A percentile compares a stretch with the other conserved stretches of the same genome.
Conservation (phyloP, 2,888 invertebrate species). For the Exocentrus adspersus region DNA sequence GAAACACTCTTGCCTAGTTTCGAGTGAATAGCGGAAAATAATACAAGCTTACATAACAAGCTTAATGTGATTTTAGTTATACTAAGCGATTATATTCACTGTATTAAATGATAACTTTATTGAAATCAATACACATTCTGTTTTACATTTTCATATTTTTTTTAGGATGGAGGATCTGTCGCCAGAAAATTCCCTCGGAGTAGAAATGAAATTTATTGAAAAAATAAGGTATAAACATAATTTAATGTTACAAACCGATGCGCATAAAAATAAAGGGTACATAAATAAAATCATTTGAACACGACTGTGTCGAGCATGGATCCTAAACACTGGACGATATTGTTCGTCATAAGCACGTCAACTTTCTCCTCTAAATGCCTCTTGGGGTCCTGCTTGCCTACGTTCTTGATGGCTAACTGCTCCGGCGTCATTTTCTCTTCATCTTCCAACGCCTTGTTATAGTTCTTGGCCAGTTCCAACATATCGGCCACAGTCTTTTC, state of each 20-base stretch:
- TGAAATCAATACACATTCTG: too few relatives aligned
- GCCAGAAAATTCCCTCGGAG: not conserved
- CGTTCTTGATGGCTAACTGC: conserved; percentile 98
- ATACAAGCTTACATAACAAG: too few relatives aligned
- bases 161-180: not conserved
- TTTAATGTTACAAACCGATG: conserved; percentile 15
- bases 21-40: too few relatives aligned
- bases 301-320: conserved; percentile 95
- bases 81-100: too few relatives aligned
- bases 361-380: conserved; percentile 99
- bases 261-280: conserved; percentile 3
- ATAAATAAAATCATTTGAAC: conserved; percentile 74
- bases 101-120: too few relatives aligned
- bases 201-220: conserved; percentile 26
- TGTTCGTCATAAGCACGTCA: conserved; percentile 94
- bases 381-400: conserved; percentile 99
- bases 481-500: conserved; percentile 95
- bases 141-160: not conserved
- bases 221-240: conserved; percentile 22
- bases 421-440: conserved; percentile 99
- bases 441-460: conserved; percentile 91
- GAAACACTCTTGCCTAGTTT: too few relatives aligned
- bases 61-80: too few relatives aligned
- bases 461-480: conserved; percentile 97
- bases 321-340: conserved; percentile 97